Evolutionary conservation across 2,888 invertebrate genomes (phyloP), one percentile per base, ranked within the genome.

Genomic region (Listrodromus nycthemerus): DNA sequence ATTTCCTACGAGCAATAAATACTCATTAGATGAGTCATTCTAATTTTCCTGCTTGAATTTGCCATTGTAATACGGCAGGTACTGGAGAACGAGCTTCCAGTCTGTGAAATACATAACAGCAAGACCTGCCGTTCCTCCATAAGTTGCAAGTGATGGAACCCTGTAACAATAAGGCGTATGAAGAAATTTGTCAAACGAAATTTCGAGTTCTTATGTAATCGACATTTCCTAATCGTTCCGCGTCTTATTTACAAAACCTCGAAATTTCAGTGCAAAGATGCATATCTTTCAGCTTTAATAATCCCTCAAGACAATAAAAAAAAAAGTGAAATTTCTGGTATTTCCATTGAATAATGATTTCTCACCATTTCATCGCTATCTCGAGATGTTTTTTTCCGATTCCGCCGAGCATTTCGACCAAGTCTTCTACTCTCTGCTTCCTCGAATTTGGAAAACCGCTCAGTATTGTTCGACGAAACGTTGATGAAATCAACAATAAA

Each of bases 41-140:
- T 74, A 19, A 7, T 58, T 82, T 80, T 41, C 19, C n/a, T 76
- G 92, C 52, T 95, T 94, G 92, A 96, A 97, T 93, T 97, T 97
- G 85, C 96, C 95, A 88, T 95, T 95, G 93, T 97, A 97, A 93
- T 95, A 96, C 27, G 98, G 98, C 86, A 98, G 93, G 92, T 96
- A 95, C 87, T 96, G 95, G 69, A 96, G 94, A 85, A 97, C 94
- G 70, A 95, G 91, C 93, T 95, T 96, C 97, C 97, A 98, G 91
- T 98, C 97, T 0, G 97, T 97, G 87, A 96, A 95, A 93, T 97
- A 98, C 2, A 96, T 93, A 10, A 96, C 86, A 0, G 94, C 94
- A 30, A 95, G 90, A 80, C 95, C 94, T n/a, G 95, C 96, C 0
- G 96, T 94, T 48, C 95, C 95, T 63, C 97, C 97, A 91, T 96